These are phyloP conservation scores for Collichthys lucidus DNA, from an alignment of 2,113 vertebrate species.

Conservation along the genomic window DNA sequence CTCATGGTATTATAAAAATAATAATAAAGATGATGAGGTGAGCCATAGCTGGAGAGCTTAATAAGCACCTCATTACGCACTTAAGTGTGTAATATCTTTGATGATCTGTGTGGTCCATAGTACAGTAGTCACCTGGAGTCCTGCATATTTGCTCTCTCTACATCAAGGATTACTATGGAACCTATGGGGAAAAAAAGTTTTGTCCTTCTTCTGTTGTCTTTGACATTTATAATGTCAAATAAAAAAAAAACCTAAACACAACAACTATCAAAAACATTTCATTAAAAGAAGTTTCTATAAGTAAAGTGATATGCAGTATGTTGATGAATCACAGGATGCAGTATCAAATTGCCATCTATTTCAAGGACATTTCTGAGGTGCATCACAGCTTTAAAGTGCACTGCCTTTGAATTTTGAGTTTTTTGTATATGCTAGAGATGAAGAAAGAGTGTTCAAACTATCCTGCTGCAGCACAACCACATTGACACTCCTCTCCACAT, in stretches of 20 bases:
- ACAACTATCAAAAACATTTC: not conserved
- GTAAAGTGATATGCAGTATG: not conserved
- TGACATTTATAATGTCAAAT: not conserved
- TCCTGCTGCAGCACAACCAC: not conserved
- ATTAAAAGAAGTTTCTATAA: not conserved
- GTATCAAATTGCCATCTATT: not conserved
- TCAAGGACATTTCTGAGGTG: slow-evolving; percentile 10
- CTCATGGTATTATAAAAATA: not conserved
- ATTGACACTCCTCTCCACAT: no score
- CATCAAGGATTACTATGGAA: not conserved
- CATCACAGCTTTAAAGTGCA: not conserved
- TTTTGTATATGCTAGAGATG: not conserved
- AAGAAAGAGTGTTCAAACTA: not conserved
- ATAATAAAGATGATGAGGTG: not conserved
- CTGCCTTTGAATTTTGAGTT: not conserved
- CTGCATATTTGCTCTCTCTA: not conserved
- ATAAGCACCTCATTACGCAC: not conserved
- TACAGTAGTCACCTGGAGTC: not conserved
- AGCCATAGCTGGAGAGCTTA: not conserved
- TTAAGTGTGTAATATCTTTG: not conserved
- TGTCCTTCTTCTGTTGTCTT: not conserved
- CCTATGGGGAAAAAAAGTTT: not conserved
- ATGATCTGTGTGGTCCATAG: not conserved
- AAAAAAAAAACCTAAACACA: not conserved
- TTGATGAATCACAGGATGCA: slow-evolving; percentile 1